A percentile compares a stretch with the other conserved stretches of the same genome.
phyloP scores from a whole-genome alignment of 2,888 invertebrate species.

The Papilio elwesi region DNA sequence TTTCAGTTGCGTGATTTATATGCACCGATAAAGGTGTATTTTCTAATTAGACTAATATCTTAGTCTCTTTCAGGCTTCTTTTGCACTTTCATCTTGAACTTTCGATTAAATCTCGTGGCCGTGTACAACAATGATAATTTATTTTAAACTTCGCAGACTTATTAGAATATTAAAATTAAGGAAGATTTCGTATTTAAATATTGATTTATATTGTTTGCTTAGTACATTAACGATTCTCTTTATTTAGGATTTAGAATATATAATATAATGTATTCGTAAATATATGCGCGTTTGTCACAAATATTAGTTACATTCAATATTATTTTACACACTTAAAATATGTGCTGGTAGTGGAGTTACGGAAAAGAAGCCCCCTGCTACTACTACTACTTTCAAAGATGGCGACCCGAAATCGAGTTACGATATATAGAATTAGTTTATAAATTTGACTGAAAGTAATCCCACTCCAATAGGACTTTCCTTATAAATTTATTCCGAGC shows the following conservation, averaged over 20 bases:
- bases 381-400: neutral
- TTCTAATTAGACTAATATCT: constrained; percentile 4
- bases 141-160: neutral
- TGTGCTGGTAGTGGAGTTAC: no score
- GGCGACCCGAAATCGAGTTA: constrained; percentile 7
- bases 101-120: neutral
- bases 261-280: constrained; percentile 6
- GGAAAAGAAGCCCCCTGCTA: no score
- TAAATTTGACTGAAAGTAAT: neutral
- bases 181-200: neutral
- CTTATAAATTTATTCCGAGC: neutral
- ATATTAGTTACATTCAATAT: neutral
- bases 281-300: constrained; percentile 9
- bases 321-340: no score
- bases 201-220: neutral
- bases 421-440: neutral
- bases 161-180: neutral
- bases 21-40: neutral
- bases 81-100: neutral
- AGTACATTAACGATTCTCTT: neutral
- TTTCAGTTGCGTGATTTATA: neutral
- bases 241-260: neutral
- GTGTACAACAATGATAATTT: neutral
- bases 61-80: neutral
- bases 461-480: neutral